These are phyloP conservation scores for Saccopteryx leptura DNA, from an alignment of 2,113 vertebrate species.

Conservation along the genomic window DNA sequence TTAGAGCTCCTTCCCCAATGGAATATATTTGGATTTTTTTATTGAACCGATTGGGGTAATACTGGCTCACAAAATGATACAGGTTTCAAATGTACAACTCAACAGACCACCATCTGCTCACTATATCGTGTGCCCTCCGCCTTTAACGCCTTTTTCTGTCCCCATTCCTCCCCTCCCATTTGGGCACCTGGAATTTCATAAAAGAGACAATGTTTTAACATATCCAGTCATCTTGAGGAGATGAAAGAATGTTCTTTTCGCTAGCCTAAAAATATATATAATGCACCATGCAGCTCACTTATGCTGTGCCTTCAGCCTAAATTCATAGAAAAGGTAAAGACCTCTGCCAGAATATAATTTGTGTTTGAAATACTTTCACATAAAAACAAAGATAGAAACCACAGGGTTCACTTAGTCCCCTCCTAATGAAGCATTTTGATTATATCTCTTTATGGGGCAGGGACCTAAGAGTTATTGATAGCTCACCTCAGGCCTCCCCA, in stretches of 20 bases:
- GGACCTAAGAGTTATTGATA: conserved; percentile 66
- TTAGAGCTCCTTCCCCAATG: background rate
- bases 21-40: background rate
- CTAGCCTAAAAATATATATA: conserved; percentile 68
- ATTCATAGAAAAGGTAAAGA: conserved; percentile 70
- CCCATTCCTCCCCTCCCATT: background rate
- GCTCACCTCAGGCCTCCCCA: conserved; percentile 68
- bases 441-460: conserved; percentile 51
- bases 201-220: conserved; percentile 17
- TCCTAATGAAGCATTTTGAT: conserved; percentile 69
- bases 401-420: conserved; percentile 72
- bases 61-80: no score
- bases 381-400: conserved; percentile 70
- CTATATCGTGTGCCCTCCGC: no score
- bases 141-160: no score
- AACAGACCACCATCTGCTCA: no score
- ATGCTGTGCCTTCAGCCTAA: conserved; percentile 49
- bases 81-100: no score
- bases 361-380: conserved; percentile 66
- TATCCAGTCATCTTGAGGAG: conserved; percentile 33
- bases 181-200: background rate
- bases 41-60: no score
- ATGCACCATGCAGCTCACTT: conserved; percentile 42
- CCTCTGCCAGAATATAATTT: conserved; percentile 72
- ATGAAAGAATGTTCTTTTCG: conserved; percentile 48